phyloP scores from a whole-genome alignment of 2,888 invertebrate genomes.

The Carterocephalus palaemon region DNA sequence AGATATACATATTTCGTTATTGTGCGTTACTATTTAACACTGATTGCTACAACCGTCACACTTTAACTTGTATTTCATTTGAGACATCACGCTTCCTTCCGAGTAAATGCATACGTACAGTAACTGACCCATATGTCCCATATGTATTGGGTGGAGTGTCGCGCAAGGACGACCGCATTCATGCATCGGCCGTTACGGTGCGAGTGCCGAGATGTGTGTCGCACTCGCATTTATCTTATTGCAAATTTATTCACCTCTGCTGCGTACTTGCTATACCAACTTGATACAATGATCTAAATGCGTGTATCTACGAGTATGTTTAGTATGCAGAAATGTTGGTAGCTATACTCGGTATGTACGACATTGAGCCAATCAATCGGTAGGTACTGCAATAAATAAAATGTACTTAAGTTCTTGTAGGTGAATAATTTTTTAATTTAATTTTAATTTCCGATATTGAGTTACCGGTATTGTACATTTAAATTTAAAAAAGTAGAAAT shows the following conservation, averaged over 20 bases:
- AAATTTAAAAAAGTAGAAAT: too few species aligned
- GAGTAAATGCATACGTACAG: conserved; percentile 31
- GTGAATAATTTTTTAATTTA: too few species aligned
- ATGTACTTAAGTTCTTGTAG: too few species aligned
- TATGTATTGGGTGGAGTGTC: conserved; percentile 38
- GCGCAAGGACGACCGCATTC: conserved; percentile 68
- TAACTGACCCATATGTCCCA: conserved; percentile 48
- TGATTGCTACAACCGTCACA: too few species aligned
- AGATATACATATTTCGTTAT: too few species aligned
- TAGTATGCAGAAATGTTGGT: conserved; percentile 10
- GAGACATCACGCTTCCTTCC: conserved; percentile 31
- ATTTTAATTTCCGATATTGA: too few species aligned
- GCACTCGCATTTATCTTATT: conserved; percentile 47
- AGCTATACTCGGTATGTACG: too few species aligned
- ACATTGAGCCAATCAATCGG: too few species aligned
- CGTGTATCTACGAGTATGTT: background rate
- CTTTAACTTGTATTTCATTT: too few species aligned
- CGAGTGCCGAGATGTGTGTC: conserved; percentile 37
- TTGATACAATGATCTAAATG: conserved; percentile 11
- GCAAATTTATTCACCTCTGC: conserved; percentile 39
- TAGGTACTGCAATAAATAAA: too few species aligned
- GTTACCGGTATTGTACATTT: too few species aligned
- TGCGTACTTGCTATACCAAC: conserved; percentile 4
- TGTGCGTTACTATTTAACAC: too few species aligned
- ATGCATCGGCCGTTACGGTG: conserved; percentile 40